Evolutionary conservation across 2,888 invertebrate genomes (phyloP).

Genomic region (Ganaspis brasiliensis): DNA sequence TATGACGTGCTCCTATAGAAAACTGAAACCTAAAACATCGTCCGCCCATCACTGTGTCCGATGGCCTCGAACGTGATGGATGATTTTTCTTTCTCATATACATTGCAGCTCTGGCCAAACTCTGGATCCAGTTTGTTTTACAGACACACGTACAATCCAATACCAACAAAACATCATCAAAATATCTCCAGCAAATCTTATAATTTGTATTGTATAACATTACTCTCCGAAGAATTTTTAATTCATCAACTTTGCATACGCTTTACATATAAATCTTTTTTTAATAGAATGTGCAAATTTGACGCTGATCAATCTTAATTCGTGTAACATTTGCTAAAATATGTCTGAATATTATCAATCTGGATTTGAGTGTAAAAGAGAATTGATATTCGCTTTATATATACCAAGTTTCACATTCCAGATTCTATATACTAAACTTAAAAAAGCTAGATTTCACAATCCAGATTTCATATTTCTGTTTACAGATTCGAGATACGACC

Average conservation of each 20-base stretch:
- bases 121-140: conserved; percentile 43
- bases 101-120: conserved; percentile 50
- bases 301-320: background rate
- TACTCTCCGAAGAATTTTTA: conserved; percentile 11
- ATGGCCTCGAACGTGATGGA: conserved; percentile 78
- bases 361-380: no score
- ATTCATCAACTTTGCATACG: background rate
- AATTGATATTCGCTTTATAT: no score
- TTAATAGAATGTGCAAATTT: background rate
- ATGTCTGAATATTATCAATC: no score
- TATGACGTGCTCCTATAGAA: conserved; percentile 71
- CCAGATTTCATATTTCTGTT: no score
- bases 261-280: background rate
- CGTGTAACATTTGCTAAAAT: no score
- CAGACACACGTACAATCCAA: background rate
- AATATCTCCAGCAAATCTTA: conserved; percentile 26
- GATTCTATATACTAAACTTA: no score
- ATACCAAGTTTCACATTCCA: no score
- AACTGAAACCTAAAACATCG: conserved; percentile 64
- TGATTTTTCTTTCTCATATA: conserved; percentile 75
- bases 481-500: no score
- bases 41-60: conserved; percentile 66
- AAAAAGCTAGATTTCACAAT: no score
- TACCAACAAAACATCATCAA: background rate
- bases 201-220: conserved; percentile 28